Evolutionary conservation across 2,797 vertebrate species (phyloP).

Genomic region (Coranthus polyacanthus): DNA sequence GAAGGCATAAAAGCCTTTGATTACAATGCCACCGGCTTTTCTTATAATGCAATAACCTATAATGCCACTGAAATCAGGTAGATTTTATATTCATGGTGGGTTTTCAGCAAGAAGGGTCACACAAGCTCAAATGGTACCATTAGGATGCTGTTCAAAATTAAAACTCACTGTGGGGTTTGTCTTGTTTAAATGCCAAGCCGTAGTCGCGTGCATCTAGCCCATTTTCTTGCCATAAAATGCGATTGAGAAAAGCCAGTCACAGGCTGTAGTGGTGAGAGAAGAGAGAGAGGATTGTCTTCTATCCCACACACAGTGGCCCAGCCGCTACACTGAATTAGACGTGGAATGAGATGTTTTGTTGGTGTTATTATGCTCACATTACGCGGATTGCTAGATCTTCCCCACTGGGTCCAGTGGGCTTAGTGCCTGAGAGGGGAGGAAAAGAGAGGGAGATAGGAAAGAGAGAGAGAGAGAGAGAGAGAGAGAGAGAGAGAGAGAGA

Average conservation of each 20-base stretch:
- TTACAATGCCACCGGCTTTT: conserved; percentile 74
- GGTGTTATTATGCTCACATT: conserved; percentile 81
- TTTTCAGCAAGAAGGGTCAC: conserved; percentile 30
- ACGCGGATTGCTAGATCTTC: conserved; percentile 80
- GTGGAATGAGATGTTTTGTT: conserved; percentile 79
- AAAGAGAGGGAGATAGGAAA: not conserved
- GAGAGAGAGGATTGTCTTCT: conserved; percentile 66
- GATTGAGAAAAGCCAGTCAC: conserved; percentile 50
- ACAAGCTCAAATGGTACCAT: conserved; percentile 25
- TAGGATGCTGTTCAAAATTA: conserved; percentile 23
- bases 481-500: conserved; percentile 9
- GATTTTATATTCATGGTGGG: conserved; percentile 52
- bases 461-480: not conserved
- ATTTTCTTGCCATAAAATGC: conserved; percentile 42
- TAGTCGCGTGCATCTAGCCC: conserved; percentile 8
- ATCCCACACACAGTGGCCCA: conserved; percentile 65
- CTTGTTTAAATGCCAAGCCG: conserved; percentile 48
- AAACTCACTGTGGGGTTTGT: conserved; percentile 41
- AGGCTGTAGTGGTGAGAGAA: conserved; percentile 39
- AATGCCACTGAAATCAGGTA: conserved; percentile 69
- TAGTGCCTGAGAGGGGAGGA: conserved; percentile 41
- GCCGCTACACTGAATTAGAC: conserved; percentile 73
- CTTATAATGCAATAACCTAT: conserved; percentile 73
- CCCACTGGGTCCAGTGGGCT: conserved; percentile 74
- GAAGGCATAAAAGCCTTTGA: conserved; percentile 74